Conservation (phyloP, 2,113 vertebrate genomes). For the Eleginops maclovinus region DNA sequence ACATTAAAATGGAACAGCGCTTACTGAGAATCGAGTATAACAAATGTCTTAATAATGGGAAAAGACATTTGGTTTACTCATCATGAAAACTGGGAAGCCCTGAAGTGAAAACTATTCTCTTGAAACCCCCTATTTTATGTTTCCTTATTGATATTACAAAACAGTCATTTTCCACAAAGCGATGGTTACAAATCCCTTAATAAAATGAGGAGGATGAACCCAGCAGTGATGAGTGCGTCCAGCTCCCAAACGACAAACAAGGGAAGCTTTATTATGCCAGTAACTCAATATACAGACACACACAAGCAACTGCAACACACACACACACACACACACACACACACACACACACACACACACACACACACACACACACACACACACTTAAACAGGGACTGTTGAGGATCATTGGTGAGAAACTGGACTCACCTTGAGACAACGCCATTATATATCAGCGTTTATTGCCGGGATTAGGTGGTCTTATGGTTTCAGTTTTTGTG, state of each 20-base stretch:
- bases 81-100: conserved; percentile 11
- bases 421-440: not conserved
- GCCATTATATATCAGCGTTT: not conserved
- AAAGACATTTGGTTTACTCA: conserved; percentile 29
- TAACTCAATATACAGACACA: conserved; percentile 39
- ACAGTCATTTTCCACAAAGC: conserved; percentile 19
- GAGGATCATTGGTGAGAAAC: conserved; percentile 5
- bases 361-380: not conserved
- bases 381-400: not conserved
- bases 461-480: not conserved
- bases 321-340: not conserved
- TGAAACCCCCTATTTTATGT: conserved; percentile 35
- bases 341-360: not conserved
- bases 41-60: conserved; percentile 49
- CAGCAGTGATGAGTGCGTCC: conserved; percentile 11
- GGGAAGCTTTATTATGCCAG: conserved; percentile 46
- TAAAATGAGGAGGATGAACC: conserved; percentile 49
- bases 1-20: not conserved
- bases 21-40: conserved; percentile 17
- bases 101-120: conserved; percentile 9
- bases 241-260: conserved; percentile 50
- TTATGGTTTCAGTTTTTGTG: not conserved
- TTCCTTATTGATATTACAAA: conserved; percentile 33
- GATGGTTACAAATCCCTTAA: conserved; percentile 41
- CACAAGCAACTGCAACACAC: conserved; percentile 1